A percentile compares a stretch with the other conserved stretches of the same genome.
These are phyloP conservation scores for Cyclophora punctaria DNA, from an alignment of 2,888 invertebrate genomes.

Conservation along the genomic window DNA sequence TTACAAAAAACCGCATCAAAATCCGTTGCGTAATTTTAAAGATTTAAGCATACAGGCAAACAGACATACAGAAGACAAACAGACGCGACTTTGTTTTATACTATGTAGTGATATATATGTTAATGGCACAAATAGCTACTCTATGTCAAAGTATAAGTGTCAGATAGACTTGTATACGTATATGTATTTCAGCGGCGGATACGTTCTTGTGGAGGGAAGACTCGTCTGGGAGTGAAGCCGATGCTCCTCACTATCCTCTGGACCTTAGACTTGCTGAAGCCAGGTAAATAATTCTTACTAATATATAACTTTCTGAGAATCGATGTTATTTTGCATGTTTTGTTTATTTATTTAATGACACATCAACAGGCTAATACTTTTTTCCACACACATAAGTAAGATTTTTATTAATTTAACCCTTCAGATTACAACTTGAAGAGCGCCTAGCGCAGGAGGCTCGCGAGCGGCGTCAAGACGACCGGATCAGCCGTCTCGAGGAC, in stretches of 20 bases:
- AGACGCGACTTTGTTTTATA: no score
- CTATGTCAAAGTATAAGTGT: not conserved
- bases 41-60: no score
- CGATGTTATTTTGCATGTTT: no score
- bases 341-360: no score
- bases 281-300: conserved; percentile 36
- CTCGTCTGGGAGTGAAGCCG: conserved; percentile 68
- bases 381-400: not conserved
- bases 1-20: no score
- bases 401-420: not conserved
- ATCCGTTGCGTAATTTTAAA: no score
- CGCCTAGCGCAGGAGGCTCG: conserved; percentile 61
- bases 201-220: conserved; percentile 66
- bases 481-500: conserved; percentile 32
- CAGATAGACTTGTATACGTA: no score
- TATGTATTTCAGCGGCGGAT: conserved; percentile 45
- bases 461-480: conserved; percentile 46
- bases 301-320: no score
- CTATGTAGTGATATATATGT: no score
- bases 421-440: conserved; percentile 63
- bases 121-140: not conserved
- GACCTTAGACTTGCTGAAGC: conserved; percentile 69
- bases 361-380: no score
- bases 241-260: conserved; percentile 65
- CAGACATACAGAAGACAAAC: no score